A percentile compares a stretch with the other conserved stretches of the same genome.
These are phyloP conservation scores for Temnothorax curvispinosus DNA, from an alignment of 1,140 invertebrate genomes.

Conservation along the genomic window DNA sequence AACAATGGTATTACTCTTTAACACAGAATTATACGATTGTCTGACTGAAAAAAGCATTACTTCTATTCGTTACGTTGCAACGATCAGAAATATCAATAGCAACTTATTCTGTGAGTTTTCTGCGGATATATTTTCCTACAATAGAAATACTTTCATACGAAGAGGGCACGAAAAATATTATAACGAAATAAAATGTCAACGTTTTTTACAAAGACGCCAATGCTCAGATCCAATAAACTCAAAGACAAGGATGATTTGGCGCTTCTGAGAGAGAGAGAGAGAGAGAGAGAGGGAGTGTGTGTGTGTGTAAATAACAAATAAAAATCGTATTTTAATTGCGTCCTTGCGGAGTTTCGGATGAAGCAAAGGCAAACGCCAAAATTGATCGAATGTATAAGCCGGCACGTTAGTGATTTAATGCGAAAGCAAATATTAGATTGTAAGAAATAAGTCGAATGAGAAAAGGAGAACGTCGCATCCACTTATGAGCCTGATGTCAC, in stretches of 20 bases:
- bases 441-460: neutral
- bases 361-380: neutral
- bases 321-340: neutral
- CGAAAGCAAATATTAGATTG: neutral
- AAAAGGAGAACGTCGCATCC: neutral
- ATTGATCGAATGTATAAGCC: neutral
- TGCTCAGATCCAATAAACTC: neutral
- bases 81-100: neutral
- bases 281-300: neutral
- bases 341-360: no score
- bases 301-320: neutral
- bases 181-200: constrained; percentile 18
- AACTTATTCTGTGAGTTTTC: neutral
- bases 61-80: neutral
- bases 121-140: neutral
- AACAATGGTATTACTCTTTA: neutral
- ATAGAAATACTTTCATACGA: neutral
- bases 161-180: neutral
- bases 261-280: neutral
- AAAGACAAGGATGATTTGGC: neutral
- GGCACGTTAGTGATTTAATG: neutral
- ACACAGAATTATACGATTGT: neutral
- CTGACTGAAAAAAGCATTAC: neutral
- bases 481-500: constrained; percentile 16
- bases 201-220: neutral